Conservation (phyloP, 2,797 vertebrate genomes). For the Pampus argenteus region DNA sequence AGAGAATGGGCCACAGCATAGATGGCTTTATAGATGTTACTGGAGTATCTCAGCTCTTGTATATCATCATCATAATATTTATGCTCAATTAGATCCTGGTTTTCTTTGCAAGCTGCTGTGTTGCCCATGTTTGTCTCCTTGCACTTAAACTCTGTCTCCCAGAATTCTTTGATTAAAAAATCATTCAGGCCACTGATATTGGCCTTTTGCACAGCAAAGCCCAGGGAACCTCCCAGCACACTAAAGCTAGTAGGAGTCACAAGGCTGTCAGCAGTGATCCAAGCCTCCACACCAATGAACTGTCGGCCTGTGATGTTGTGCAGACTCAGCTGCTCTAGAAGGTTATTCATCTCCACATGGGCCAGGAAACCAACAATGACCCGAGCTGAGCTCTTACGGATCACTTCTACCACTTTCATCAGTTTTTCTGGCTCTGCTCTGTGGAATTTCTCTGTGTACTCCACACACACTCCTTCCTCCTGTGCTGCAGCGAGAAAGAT, state of each 20-base stretch:
- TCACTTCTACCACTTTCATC: constrained; percentile 76
- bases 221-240: constrained; percentile 79
- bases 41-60: constrained; percentile 76
- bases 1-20: constrained; percentile 82
- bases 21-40: constrained; percentile 82
- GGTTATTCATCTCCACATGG: constrained; percentile 79
- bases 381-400: constrained; percentile 76
- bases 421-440: constrained; percentile 75
- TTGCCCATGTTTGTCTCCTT: neutral
- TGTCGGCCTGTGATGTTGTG: constrained; percentile 80
- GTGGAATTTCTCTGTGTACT: constrained; percentile 80
- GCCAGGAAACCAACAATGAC: constrained; percentile 81
- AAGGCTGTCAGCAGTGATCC: constrained; percentile 84
- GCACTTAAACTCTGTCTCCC: constrained; percentile 75
- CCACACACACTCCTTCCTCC: constrained; percentile 82
- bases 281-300: constrained; percentile 83
- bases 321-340: constrained; percentile 76
- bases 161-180: constrained; percentile 76
- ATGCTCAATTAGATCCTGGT: constrained; percentile 62
- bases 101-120: constrained; percentile 56
- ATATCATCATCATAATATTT: constrained; percentile 76
- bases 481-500: constrained; percentile 78
- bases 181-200: constrained; percentile 73
- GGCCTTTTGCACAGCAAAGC: constrained; percentile 80
- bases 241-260: constrained; percentile 77